Evolutionary conservation across 2,888 invertebrate species (phyloP).

Genomic region (Aphodius granarius): DNA sequence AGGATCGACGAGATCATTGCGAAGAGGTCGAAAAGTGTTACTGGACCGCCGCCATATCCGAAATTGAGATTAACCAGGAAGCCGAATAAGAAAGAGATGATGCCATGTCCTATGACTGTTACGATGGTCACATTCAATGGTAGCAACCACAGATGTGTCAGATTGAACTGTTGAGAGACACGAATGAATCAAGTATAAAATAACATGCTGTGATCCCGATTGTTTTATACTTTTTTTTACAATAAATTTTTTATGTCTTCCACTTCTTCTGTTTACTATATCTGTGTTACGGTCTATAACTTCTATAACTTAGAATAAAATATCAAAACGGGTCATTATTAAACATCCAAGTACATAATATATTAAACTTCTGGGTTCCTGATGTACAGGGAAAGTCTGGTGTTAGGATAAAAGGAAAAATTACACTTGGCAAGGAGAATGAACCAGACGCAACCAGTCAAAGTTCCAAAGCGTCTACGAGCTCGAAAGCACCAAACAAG

Average conservation of each 20-base stretch:
- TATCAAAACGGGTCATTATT: too few relatives aligned
- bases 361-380: too few relatives aligned
- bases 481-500: neutral
- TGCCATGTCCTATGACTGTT: constrained; percentile 46
- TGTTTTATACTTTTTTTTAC: neutral
- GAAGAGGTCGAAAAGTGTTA: constrained; percentile 36
- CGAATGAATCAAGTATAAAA: neutral
- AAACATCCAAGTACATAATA: too few relatives aligned
- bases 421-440: neutral
- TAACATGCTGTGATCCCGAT: neutral
- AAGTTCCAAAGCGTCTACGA: neutral
- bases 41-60: constrained; percentile 46
- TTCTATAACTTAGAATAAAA: too few relatives aligned
- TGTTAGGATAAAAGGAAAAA: neutral
- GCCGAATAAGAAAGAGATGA: constrained; percentile 54
- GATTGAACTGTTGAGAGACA: constrained; percentile 16
- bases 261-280: neutral
- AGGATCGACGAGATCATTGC: constrained; percentile 49
- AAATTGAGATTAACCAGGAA: constrained; percentile 46
- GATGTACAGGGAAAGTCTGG: neutral
- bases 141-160: constrained; percentile 17
- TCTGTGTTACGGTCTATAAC: too few relatives aligned
- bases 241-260: neutral
- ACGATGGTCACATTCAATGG: constrained; percentile 41
- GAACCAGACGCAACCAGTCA: neutral